These are phyloP conservation scores for Cantharis rufa DNA, from an alignment of 2,888 invertebrate genomes.

Conservation along the genomic window DNA sequence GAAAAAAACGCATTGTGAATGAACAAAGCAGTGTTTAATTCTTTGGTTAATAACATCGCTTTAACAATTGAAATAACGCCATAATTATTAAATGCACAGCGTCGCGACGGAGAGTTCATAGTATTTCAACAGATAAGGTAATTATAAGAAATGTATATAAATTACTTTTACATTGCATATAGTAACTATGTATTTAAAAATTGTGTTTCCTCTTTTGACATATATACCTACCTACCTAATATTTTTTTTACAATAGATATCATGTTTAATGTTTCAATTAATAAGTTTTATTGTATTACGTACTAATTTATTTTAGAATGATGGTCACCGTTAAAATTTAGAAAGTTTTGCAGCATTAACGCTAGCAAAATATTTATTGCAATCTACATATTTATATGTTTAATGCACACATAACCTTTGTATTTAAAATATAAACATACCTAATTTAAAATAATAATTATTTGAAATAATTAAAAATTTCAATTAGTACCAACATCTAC, in stretches of 20 bases:
- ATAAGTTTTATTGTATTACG: neutral
- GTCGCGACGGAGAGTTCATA: neutral
- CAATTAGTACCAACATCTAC: neutral
- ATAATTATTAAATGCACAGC: neutral
- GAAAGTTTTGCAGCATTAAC: constrained; percentile 2
- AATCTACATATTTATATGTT: neutral
- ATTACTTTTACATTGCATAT: no score
- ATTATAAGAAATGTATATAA: neutral
- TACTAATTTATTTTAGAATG: neutral
- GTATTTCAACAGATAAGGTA: neutral
- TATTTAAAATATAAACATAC: neutral
- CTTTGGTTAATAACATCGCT: neutral
- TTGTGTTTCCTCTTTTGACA: neutral
- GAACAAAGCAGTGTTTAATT: neutral
- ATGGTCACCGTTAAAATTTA: constrained; percentile 1
- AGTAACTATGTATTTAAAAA: neutral
- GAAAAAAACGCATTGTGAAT: neutral
- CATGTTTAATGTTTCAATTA: neutral
- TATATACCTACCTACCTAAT: no score
- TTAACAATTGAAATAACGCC: neutral
- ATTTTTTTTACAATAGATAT: neutral
- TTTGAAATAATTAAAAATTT: neutral
- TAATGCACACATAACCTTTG: neutral
- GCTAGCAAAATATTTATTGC: neutral
- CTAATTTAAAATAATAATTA: neutral